Percentiles rank a stretch among this genome's conserved stretches.
Conservation (phyloP, 2,797 vertebrate species). For the Myoxocephalus aenaeus region DNA sequence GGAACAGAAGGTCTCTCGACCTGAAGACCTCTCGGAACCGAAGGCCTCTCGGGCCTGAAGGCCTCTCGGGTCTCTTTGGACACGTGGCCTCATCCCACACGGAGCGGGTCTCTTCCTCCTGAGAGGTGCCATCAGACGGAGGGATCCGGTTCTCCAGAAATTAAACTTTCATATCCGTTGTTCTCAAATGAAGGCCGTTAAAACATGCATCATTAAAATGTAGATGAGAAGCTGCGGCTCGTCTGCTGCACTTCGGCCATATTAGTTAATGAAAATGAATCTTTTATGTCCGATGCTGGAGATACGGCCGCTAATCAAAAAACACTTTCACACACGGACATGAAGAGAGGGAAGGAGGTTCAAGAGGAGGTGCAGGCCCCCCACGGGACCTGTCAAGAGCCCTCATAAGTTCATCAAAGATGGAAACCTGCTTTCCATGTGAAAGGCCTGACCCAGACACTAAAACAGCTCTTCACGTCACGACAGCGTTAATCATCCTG, state of each 20-base stretch:
- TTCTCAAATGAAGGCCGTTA: constrained; percentile 66
- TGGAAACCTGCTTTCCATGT: constrained; percentile 84
- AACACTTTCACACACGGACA: constrained; percentile 35
- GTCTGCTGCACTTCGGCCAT: constrained; percentile 57
- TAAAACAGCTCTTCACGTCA: constrained; percentile 74
- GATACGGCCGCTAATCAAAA: constrained; percentile 36
- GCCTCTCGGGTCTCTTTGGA: too few species aligned
- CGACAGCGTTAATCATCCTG: constrained; percentile 76
- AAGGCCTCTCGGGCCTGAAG: too few species aligned
- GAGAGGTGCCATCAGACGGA: constrained; percentile 49
- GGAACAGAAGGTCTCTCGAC: too few species aligned
- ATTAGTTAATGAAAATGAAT: constrained; percentile 75
- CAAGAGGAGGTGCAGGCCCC: constrained; percentile 31
- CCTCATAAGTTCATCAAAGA: constrained; percentile 85
- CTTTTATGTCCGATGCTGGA: constrained; percentile 70
- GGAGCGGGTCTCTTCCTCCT: constrained; percentile 27
- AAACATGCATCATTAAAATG: constrained; percentile 76
- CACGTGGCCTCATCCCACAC: too few species aligned
- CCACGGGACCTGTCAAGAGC: constrained; percentile 76
- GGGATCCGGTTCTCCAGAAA: constrained; percentile 71
- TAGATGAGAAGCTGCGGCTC: constrained; percentile 69
- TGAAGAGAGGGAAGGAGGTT: not conserved
- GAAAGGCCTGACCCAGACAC: constrained; percentile 75
- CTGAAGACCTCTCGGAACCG: too few species aligned
- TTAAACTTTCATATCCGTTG: constrained; percentile 81